phyloP scores from a whole-genome alignment of 2,113 vertebrate genomes.

The Calonectris borealis region DNA sequence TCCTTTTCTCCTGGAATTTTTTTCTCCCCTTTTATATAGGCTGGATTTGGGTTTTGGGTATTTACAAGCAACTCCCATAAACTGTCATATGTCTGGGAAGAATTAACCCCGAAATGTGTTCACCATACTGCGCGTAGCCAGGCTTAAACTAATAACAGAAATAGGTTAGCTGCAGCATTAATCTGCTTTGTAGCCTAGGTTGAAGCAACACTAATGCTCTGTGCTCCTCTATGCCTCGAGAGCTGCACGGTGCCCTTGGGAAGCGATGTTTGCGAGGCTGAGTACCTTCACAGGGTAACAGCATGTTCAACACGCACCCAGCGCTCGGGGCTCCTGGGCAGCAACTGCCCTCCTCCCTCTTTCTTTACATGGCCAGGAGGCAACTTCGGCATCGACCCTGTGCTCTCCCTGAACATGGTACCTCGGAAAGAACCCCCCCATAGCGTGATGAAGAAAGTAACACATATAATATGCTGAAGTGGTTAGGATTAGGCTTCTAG shows the following conservation, averaged over 20 bases:
- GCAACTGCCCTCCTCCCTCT: not conserved
- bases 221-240: not conserved
- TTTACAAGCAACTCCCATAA: not conserved
- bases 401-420: not conserved
- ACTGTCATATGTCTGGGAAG: not conserved
- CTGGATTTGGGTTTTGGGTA: not conserved
- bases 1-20: not conserved
- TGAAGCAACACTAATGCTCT: not conserved
- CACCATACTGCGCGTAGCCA: fast-evolving
- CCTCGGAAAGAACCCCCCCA: not conserved
- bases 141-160: not conserved
- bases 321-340: not conserved
- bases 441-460: not conserved
- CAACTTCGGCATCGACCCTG: not conserved
- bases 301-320: not conserved
- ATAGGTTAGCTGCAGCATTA: not conserved
- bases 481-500: not conserved
- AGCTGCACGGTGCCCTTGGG: not conserved
- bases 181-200: not conserved
- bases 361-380: not conserved
- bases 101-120: not conserved
- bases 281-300: not conserved
- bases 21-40: not conserved
- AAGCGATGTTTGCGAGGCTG: not conserved
- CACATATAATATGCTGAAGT: fast-evolving